These are phyloP conservation scores for Nephrotoma guestfalica DNA, from an alignment of 2,888 invertebrate species.

Conservation along the genomic window DNA sequence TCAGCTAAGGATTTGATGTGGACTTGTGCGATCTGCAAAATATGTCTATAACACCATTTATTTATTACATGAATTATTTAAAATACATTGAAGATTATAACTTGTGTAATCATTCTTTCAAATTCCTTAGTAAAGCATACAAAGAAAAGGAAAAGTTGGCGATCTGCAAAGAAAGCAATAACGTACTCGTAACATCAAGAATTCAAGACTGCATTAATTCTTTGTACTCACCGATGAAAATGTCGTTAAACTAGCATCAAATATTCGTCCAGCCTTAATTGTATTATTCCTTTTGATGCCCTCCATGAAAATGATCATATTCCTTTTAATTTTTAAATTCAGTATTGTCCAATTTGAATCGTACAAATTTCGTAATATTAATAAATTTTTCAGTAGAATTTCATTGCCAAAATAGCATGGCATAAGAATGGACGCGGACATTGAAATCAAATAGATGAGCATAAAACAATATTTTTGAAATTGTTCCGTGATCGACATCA, in stretches of 20 bases:
- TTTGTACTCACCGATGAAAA: not conserved
- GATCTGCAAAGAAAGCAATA: no score
- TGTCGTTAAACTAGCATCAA: not conserved
- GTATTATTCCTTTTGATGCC: not conserved
- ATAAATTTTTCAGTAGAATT: conserved; percentile 19
- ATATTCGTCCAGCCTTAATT: not conserved
- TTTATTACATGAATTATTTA: no score
- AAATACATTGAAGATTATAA: no score
- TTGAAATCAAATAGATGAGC: conserved; percentile 9
- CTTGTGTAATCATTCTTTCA: no score
- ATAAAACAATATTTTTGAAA: not conserved
- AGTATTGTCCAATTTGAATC: conserved; percentile 21
- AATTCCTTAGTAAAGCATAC: no score
- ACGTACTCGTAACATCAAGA: no score
- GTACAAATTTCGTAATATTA: conserved; percentile 18
- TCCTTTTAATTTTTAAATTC: not conserved
- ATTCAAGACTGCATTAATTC: no score
- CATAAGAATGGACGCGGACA: conserved; percentile 23
- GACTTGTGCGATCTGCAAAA: no score
- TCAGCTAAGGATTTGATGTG: no score
- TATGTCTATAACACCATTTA: no score
- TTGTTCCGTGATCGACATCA: not conserved
- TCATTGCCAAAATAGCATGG: conserved; percentile 26
- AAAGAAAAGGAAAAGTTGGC: no score
- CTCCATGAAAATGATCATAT: not conserved